phyloP scores from a whole-genome alignment of 2,113 vertebrate species.

The Seriola dumerili region DNA sequence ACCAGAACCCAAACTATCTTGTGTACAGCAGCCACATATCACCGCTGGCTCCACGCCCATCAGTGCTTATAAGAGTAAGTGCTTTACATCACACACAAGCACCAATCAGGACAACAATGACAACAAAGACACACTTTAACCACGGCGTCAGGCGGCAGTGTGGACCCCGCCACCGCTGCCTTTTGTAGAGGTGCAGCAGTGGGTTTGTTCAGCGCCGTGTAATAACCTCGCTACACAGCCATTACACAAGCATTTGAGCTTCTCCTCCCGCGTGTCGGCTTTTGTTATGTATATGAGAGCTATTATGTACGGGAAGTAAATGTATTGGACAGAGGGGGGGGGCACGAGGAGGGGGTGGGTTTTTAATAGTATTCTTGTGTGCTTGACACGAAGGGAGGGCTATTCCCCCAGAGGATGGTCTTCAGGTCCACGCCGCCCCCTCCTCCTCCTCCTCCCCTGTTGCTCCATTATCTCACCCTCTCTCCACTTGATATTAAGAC shows the following conservation, averaged over 20 bases:
- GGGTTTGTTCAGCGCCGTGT: constrained; percentile 28
- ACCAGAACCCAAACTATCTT: background rate
- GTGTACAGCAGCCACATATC: background rate
- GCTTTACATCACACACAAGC: constrained; percentile 7
- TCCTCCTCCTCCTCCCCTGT: constrained; percentile 23
- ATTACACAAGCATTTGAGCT: constrained; percentile 43
- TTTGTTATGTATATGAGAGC: constrained; percentile 66
- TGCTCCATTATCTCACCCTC: constrained; percentile 59
- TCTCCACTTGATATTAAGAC: constrained; percentile 73
- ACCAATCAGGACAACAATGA: constrained; percentile 25
- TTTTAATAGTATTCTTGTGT: constrained; percentile 61
- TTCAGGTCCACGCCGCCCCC: constrained; percentile 30
- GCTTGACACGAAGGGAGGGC: constrained; percentile 51
- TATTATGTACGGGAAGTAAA: constrained; percentile 56
- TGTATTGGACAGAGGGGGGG: constrained; percentile 28
- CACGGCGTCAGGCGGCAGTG: constrained; percentile 35
- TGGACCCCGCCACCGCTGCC: background rate
- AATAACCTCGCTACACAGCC: constrained; percentile 35
- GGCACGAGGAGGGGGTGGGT: background rate
- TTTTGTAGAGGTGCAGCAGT: constrained; percentile 25
- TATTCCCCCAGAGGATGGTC: constrained; percentile 59
- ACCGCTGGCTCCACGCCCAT: background rate
- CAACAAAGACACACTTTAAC: constrained; percentile 30
- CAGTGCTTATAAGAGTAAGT: background rate
- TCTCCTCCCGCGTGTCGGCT: constrained; percentile 28